A percentile compares a stretch with the other conserved stretches of the same genome.
Evolutionary conservation across 2,888 invertebrate species (phyloP).

Genomic region (Abscondita cerata): DNA sequence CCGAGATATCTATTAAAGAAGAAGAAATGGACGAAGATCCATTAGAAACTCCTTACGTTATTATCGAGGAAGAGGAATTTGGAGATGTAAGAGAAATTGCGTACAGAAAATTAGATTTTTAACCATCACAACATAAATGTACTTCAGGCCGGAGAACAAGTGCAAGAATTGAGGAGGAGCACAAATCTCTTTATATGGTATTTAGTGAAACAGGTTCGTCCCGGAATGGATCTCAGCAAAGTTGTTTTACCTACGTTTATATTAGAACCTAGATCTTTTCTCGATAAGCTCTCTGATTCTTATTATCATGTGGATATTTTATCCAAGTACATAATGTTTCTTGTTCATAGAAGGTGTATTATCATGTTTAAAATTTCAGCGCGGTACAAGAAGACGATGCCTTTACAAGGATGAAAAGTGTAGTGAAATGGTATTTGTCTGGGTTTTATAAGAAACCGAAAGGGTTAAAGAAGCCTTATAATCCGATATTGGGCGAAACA

Average conservation of each 20-base stretch:
- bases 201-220: constrained; percentile 91
- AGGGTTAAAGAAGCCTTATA: constrained; percentile 95
- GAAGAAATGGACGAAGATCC: constrained; percentile 62
- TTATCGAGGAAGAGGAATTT: constrained; percentile 67
- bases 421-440: constrained; percentile 91
- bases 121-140: constrained; percentile 9
- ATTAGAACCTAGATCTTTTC: constrained; percentile 89
- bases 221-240: constrained; percentile 95
- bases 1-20: constrained; percentile 66
- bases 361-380: constrained; percentile 61
- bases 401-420: constrained; percentile 85
- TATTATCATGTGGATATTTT: constrained; percentile 94
- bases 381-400: constrained; percentile 87
- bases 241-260: constrained; percentile 95
- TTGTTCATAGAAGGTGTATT: too few relatives aligned
- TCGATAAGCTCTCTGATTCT: constrained; percentile 92
- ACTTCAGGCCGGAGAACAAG: constrained; percentile 78
- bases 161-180: constrained; percentile 92
- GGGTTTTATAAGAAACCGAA: constrained; percentile 94
- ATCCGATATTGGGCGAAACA: constrained; percentile 91
- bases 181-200: constrained; percentile 96
- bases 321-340: constrained; percentile 67
- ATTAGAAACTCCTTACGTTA: constrained; percentile 67
- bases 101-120: background rate
- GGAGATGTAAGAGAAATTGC: constrained; percentile 57